Evolutionary conservation across 2,888 invertebrate genomes (phyloP).

Genomic region (Baccha elongata): DNA sequence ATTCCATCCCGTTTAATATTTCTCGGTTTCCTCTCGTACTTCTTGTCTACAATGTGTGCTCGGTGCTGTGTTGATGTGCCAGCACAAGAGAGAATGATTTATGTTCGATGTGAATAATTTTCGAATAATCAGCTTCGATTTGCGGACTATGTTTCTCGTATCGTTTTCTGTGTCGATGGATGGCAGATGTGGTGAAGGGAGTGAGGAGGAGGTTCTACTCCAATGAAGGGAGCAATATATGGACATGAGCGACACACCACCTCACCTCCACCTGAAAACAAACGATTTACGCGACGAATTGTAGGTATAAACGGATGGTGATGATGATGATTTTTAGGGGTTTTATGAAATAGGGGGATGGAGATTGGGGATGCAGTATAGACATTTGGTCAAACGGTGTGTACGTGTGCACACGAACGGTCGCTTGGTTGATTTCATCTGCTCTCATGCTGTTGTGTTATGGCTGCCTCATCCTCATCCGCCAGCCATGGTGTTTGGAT

Average conservation of each 20-base stretch:
- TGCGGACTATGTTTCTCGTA: conserved; percentile 63
- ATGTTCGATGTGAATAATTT: conserved; percentile 73
- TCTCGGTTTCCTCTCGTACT: conserved; percentile 41
- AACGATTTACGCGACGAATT: conserved; percentile 65
- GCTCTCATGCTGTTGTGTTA: conserved; percentile 23
- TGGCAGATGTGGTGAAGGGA: neutral
- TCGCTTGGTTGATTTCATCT: conserved; percentile 55
- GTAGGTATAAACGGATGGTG: conserved; percentile 49
- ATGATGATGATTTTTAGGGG: conserved; percentile 36
- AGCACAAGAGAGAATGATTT: conserved; percentile 66
- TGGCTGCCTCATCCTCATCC: neutral
- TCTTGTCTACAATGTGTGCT: conserved; percentile 14
- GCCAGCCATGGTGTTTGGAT: conserved; percentile 55
- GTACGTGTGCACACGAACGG: conserved; percentile 54
- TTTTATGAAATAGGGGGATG: neutral
- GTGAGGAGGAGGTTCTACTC: neutral
- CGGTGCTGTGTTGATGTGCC: conserved; percentile 64
- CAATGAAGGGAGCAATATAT: conserved; percentile 36
- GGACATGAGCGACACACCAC: conserved; percentile 49
- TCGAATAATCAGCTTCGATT: conserved; percentile 73
- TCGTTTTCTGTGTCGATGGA: conserved; percentile 37
- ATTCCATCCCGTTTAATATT: conserved; percentile 36
- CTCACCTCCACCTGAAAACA: conserved; percentile 59
- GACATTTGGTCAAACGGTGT: conserved; percentile 51
- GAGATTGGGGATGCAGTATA: neutral